Evolutionary conservation across 2,797 vertebrate genomes (phyloP), one percentile per base, ranked within the genome.

Genomic region (Arctocebus calabarensis): DNA sequence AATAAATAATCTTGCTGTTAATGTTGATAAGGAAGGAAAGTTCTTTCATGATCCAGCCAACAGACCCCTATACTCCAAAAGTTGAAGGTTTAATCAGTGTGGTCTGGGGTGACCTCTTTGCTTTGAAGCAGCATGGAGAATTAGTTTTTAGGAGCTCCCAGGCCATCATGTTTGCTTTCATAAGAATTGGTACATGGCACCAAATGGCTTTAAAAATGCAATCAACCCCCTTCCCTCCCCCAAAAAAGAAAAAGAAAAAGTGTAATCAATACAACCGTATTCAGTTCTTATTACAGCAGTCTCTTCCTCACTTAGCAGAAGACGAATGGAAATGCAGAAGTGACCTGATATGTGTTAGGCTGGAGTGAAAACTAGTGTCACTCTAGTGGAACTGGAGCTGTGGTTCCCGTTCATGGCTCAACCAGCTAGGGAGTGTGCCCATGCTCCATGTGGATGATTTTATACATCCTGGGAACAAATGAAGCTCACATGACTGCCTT

Each of bases 71-170:
- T 27, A 66, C 40, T 95, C 32, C 25, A 10, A 52, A 88, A n/a
- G 40, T 88, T 93, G 83, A 94, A 81, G 94, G 96, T 96, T 95
- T 83, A 91, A 94, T 97, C 94, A 71, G 0, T 61, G n/a, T 90
- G 88, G 57, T 79, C 92, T 77, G 74, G 59, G 29, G 43, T 83
- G 55, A 77, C 79, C 62, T 66, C 32, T 83, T 37, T 85, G 22
- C 55, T 71, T 88, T 77, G 84, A 92, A 95, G 48, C 34, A 40
- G 29, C 62, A 84, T 85, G 20, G 59, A 40, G 32, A 88, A 34
- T 86, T 86, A 83, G n/a, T 74, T 95, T 88, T 64, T 43, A n/a
- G 62, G 32, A 79, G 84, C 52, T 88, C 40, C 22, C 34, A 52
- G 32, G 3, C 29, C 34, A 7, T 92, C 40, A 5, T 71, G 27